Evolutionary conservation across 2,888 invertebrate genomes (phyloP).

Genomic region (Scelioninae gen. 1): DNA sequence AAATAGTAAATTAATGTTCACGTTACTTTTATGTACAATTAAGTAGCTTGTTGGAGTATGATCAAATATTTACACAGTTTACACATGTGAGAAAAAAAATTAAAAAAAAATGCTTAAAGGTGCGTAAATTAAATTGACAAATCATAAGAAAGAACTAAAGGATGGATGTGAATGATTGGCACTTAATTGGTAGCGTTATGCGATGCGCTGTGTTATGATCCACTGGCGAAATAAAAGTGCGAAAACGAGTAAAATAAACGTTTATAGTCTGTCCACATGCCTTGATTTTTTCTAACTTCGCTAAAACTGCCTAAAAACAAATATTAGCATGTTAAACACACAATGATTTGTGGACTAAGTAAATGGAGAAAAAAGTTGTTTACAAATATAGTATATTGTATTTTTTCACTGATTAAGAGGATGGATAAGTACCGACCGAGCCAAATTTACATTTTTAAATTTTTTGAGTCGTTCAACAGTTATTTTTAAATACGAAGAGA

Average conservation of each 20-base stretch:
- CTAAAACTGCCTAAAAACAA: conserved; percentile 86
- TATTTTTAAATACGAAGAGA: no score
- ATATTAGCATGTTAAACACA: conserved; percentile 72
- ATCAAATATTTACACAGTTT: neutral
- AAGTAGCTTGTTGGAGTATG: neutral
- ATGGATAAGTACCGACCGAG: no score
- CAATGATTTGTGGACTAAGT: conserved; percentile 4
- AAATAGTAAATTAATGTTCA: no score
- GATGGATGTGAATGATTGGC: conserved; percentile 26
- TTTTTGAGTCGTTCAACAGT: no score
- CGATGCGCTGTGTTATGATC: conserved; percentile 42
- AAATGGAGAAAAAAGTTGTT: conserved; percentile 1
- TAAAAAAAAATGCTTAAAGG: neutral
- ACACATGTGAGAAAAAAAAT: neutral
- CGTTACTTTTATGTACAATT: no score
- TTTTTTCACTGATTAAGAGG: neutral
- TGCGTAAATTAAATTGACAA: conserved; percentile 1
- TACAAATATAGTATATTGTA: neutral
- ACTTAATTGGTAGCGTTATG: conserved; percentile 37
- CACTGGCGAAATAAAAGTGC: conserved; percentile 54
- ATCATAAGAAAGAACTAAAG: conserved; percentile 42
- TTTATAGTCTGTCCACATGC: conserved; percentile 86
- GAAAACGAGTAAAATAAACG: conserved; percentile 75
- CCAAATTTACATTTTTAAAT: no score
- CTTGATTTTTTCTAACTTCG: conserved; percentile 87